Percentiles rank a stretch among this genome's conserved stretches.
Conservation (phyloP, 1,140 invertebrate species). For the Alviniconcha marisindica region DNA sequence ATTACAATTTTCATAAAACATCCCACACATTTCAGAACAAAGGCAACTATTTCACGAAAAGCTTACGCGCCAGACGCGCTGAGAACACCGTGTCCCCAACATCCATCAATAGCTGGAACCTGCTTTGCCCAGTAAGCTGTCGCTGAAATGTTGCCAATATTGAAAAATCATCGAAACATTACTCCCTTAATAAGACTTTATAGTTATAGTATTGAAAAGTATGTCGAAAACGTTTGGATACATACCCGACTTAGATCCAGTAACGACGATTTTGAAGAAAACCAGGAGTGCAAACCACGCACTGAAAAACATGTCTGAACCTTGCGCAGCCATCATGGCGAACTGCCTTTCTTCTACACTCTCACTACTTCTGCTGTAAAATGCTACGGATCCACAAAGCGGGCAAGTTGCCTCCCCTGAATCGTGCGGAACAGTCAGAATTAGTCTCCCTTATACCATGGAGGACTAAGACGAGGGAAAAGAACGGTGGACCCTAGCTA, state of each 20-base stretch:
- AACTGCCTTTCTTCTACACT: not conserved
- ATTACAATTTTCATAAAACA: not conserved
- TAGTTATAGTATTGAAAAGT: no score
- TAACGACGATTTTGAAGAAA: not conserved
- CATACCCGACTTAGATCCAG: not conserved
- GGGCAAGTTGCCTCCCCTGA: constrained; percentile 15
- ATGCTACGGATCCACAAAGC: not conserved
- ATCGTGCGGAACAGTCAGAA: not conserved
- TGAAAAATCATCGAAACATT: not conserved
- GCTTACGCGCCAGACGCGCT: no score
- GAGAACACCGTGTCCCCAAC: no score
- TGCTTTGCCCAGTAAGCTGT: no score
- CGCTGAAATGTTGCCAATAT: not conserved
- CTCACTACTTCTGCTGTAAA: no score
- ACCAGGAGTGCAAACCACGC: not conserved
- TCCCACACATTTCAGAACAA: not conserved
- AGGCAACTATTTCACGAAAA: no score
- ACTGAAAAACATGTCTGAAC: not conserved
- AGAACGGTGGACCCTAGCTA: no score
- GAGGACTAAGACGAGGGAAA: no score
- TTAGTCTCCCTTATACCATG: not conserved
- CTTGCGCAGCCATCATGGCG: constrained; percentile 28
- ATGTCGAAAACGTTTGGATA: not conserved
- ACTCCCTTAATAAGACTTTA: not conserved
- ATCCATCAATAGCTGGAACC: no score